Percentiles rank a stretch among this genome's conserved stretches.
These are phyloP conservation scores for Harpalus rufipes DNA, from an alignment of 2,888 invertebrate genomes.

Conservation along the genomic window DNA sequence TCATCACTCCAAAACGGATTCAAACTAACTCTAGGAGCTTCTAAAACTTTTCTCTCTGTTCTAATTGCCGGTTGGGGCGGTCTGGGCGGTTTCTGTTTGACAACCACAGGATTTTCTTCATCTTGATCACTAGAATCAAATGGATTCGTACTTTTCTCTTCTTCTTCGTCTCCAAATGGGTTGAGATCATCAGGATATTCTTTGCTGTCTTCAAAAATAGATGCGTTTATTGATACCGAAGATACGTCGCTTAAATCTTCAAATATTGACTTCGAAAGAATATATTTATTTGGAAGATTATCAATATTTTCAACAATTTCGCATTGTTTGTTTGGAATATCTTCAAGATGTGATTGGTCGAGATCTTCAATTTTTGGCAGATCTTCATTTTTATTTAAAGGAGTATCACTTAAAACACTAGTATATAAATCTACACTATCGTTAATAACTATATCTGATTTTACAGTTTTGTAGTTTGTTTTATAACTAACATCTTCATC, in stretches of 20 bases:
- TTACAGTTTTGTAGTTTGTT: constrained; percentile 43
- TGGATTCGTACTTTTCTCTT: constrained; percentile 81
- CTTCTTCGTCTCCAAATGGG: constrained; percentile 88
- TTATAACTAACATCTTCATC: constrained; percentile 3
- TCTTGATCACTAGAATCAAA: constrained; percentile 85
- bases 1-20: constrained; percentile 89
- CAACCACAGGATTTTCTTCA: constrained; percentile 74
- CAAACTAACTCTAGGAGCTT: constrained; percentile 77
- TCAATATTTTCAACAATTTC: too few relatives aligned
- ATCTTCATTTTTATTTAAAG: constrained; percentile 10
- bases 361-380: constrained; percentile 8
- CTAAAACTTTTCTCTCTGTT: constrained; percentile 69
- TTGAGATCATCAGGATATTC: constrained; percentile 86
- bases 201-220: constrained; percentile 11
- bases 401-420: constrained; percentile 29
- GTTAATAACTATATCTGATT: constrained; percentile 47
- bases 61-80: constrained; percentile 73
- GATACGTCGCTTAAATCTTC: constrained; percentile 48
- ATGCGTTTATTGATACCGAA: background rate
- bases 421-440: constrained; percentile 56
- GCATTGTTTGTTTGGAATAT: too few relatives aligned
- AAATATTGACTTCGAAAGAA: constrained; percentile 27
- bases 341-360: too few relatives aligned
- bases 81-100: constrained; percentile 74
- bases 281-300: background rate